These are phyloP conservation scores for Sitta europaea DNA, from an alignment of 2,113 vertebrate genomes.

Conservation along the genomic window DNA sequence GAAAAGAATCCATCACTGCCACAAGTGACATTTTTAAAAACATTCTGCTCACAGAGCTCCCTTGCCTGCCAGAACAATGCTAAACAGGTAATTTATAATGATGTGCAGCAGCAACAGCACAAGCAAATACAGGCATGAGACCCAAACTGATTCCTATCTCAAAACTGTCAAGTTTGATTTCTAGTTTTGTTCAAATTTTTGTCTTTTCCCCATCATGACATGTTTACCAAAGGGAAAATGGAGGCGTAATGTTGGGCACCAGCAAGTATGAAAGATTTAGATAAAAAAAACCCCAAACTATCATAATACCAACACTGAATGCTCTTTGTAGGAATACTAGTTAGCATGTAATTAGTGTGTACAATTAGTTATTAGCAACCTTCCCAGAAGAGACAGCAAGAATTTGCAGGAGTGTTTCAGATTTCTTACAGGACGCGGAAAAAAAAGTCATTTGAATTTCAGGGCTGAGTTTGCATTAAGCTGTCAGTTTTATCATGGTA, in stretches of 20 bases:
- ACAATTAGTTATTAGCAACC: not conserved
- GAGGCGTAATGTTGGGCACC: not conserved
- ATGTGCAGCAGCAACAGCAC: not conserved
- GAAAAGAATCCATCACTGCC: not conserved
- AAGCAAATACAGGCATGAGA: not conserved
- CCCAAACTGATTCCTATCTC: not conserved
- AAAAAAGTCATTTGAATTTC: not conserved
- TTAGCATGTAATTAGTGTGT: not conserved
- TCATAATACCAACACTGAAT: not conserved
- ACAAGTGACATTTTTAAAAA: not conserved
- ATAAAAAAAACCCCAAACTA: not conserved
- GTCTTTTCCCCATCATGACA: not conserved
- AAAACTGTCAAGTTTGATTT: not conserved
- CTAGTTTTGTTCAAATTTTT: not conserved
- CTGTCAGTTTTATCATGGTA: not conserved
- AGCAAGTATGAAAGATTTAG: not conserved
- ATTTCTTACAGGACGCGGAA: not conserved
- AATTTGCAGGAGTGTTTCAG: not conserved
- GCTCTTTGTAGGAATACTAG: not conserved
- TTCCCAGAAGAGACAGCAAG: not conserved
- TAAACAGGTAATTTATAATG: not conserved
- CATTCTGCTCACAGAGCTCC: not conserved
- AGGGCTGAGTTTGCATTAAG: not conserved
- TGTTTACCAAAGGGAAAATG: not conserved
- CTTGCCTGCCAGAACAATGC: not conserved